A percentile compares a stretch with the other conserved stretches of the same genome.
Conservation (phyloP, 2,797 vertebrate genomes). For the Poeciliopsis infans region DNA sequence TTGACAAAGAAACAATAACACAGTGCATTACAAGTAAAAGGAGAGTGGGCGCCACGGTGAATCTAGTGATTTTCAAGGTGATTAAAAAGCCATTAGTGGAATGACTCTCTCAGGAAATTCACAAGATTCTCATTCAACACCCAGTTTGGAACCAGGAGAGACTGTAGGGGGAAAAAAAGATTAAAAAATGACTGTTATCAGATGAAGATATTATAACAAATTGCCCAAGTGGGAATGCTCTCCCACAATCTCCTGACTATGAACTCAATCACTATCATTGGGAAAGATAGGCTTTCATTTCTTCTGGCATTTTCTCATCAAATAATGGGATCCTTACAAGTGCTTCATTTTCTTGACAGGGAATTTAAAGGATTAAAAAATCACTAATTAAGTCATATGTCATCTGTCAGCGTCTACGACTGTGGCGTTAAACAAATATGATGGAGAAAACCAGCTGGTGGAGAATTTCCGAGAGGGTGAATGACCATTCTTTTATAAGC, state of each 20-base stretch:
- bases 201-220: constrained; percentile 77
- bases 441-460: constrained; percentile 5
- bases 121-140: constrained; percentile 78
- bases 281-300: constrained; percentile 59
- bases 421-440: constrained; percentile 14
- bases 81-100: constrained; percentile 83
- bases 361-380: constrained; percentile 35
- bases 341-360: constrained; percentile 22
- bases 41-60: constrained; percentile 40
- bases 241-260: constrained; percentile 52
- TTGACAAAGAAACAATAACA: constrained; percentile 42
- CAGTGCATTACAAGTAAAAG: constrained; percentile 53
- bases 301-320: constrained; percentile 55
- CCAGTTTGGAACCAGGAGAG: constrained; percentile 71
- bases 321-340: constrained; percentile 32
- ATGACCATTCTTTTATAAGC: constrained; percentile 7
- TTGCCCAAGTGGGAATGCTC: constrained; percentile 65
- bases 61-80: constrained; percentile 76
- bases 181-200: constrained; percentile 79
- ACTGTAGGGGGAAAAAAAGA: constrained; percentile 19
- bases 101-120: constrained; percentile 81
- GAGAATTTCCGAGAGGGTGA: constrained; percentile 2
- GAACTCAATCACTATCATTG: constrained; percentile 67
- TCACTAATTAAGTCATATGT: constrained; percentile 20
- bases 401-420: not conserved